Evolutionary conservation across 2,113 vertebrate species (phyloP).

Genomic region (Holacanthus passer): DNA sequence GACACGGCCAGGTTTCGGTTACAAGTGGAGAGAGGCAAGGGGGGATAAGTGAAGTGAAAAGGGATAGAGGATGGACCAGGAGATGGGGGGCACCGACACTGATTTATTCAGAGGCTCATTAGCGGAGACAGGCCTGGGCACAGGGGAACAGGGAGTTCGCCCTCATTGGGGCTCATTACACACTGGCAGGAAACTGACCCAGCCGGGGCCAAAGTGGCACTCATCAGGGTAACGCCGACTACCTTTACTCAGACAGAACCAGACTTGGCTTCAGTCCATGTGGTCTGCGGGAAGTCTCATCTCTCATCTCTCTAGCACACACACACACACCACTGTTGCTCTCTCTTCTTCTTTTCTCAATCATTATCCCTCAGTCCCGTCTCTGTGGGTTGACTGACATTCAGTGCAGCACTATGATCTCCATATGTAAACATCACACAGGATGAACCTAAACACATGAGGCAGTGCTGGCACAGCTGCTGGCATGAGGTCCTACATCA

Average conservation of each 20-base stretch:
- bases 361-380: slow-evolving; percentile 28
- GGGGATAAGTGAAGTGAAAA: slow-evolving; percentile 45
- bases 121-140: slow-evolving; percentile 77
- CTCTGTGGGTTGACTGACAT: slow-evolving; percentile 53
- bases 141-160: slow-evolving; percentile 74
- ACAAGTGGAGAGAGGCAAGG: slow-evolving; percentile 41
- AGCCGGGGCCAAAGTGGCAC: slow-evolving; percentile 72
- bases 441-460: slow-evolving; percentile 60
- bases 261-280: slow-evolving; percentile 51
- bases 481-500: slow-evolving; percentile 55
- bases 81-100: slow-evolving; percentile 60
- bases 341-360: slow-evolving; percentile 8
- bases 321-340: slow-evolving; percentile 5
- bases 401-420: slow-evolving; percentile 47
- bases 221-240: slow-evolving; percentile 78
- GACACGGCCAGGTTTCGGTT: slow-evolving; percentile 67
- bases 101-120: slow-evolving; percentile 84
- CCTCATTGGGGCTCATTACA: slow-evolving; percentile 83
- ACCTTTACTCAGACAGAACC: slow-evolving; percentile 67
- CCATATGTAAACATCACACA: slow-evolving; percentile 64
- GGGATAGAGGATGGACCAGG: slow-evolving; percentile 49
- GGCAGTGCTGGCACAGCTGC: slow-evolving; percentile 44
- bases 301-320: not conserved
- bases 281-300: slow-evolving; percentile 28
- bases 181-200: slow-evolving; percentile 76